These are phyloP conservation scores for Sturnira hondurensis DNA, from an alignment of 2,113 vertebrate genomes.

Conservation along the genomic window DNA sequence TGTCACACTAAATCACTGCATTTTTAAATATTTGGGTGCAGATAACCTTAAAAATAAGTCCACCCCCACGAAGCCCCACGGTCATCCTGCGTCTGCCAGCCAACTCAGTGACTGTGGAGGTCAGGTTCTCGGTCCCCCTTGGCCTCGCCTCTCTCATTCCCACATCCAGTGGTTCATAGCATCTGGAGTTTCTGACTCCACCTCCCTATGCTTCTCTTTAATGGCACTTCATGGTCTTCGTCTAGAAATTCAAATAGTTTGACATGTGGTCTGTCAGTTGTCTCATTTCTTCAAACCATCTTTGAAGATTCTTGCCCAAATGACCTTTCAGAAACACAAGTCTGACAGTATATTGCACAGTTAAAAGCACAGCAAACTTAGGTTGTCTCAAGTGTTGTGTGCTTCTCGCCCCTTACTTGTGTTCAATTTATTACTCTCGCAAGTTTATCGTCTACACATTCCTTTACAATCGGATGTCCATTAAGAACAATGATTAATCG, in stretches of 20 bases:
- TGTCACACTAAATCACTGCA: neutral
- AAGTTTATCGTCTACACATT: neutral
- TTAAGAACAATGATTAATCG: neutral
- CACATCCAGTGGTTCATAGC: neutral
- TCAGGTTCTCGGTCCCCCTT: rapidly evolving
- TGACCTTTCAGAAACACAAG: neutral
- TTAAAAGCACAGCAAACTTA: neutral
- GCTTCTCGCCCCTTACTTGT: neutral
- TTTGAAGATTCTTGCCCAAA: neutral
- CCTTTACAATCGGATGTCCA: neutral
- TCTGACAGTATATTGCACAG: too few species aligned
- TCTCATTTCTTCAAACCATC: neutral
- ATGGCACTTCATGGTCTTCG: neutral
- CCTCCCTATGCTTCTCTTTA: neutral
- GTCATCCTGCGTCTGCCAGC: rapidly evolving
- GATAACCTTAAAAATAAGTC: neutral
- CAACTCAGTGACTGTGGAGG: neutral
- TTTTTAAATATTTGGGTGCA: neutral
- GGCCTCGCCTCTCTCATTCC: neutral
- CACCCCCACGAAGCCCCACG: neutral
- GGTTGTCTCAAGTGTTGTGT: rapidly evolving
- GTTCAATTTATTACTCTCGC: neutral
- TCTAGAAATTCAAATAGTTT: neutral
- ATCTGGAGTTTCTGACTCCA: neutral
- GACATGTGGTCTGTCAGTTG: neutral